These are phyloP conservation scores for Nephila pilipes DNA, from an alignment of 1,140 invertebrate genomes.

Conservation along the genomic window DNA sequence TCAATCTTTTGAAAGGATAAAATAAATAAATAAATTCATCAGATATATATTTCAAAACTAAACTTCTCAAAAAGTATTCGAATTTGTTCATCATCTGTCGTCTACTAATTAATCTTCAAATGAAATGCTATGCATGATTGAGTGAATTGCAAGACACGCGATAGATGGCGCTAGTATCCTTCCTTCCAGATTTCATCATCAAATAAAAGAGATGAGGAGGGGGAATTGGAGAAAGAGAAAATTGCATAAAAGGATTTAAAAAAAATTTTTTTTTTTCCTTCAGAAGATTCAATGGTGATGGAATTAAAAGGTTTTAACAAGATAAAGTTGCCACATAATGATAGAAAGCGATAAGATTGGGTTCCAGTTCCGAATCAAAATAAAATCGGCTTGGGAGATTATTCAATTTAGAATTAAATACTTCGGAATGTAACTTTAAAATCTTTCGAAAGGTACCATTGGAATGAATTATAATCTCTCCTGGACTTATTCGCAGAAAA, in stretches of 20 bases:
- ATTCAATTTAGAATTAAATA: constrained; percentile 6
- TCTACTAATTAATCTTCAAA: too few species aligned
- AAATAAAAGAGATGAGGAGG: neutral
- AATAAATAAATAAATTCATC: too few species aligned
- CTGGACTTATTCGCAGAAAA: neutral
- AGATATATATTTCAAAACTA: too few species aligned
- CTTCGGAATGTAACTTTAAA: neutral
- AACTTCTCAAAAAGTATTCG: too few species aligned
- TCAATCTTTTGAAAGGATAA: too few species aligned
- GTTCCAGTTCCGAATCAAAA: neutral
- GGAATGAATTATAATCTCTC: neutral
- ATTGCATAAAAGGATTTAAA: constrained; percentile 22
- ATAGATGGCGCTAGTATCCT: constrained; percentile 46
- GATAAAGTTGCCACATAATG: constrained; percentile 10
- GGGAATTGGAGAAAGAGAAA: constrained; percentile 9
- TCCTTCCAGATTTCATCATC: neutral
- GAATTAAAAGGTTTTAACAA: constrained; percentile 30
- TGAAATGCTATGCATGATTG: neutral
- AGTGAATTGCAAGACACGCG: neutral
- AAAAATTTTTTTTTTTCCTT: neutral
- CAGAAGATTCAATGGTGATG: constrained; percentile 3
- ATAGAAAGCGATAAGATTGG: neutral
- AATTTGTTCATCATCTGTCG: too few species aligned
- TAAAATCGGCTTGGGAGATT: neutral
- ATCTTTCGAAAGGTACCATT: neutral